phyloP scores from a whole-genome alignment of 2,888 invertebrate species.

The Microctonus brassicae region DNA sequence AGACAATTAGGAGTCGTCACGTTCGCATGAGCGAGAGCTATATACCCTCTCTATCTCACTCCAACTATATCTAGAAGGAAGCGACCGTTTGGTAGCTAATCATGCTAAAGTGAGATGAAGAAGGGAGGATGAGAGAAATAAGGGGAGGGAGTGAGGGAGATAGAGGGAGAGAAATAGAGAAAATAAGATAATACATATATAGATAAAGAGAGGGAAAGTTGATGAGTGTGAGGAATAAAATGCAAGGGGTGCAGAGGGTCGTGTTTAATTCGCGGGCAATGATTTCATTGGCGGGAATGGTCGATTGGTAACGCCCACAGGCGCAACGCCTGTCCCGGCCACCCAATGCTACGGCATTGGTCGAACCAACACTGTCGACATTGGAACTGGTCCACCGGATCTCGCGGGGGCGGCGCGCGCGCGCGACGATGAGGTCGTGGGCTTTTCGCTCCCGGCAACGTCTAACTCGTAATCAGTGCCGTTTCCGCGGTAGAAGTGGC shows the following conservation, averaged over 20 bases:
- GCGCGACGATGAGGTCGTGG: constrained; percentile 48
- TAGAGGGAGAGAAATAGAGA: neutral
- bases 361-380: constrained; percentile 46
- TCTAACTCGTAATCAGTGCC: constrained; percentile 68
- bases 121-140: constrained; percentile 7
- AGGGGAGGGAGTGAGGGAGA: constrained; percentile 21
- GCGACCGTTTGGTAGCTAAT: neutral
- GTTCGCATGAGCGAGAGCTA: constrained; percentile 52
- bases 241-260: constrained; percentile 37
- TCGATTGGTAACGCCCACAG: constrained; percentile 53
- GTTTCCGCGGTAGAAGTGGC: constrained; percentile 67
- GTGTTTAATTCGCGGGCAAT: constrained; percentile 15
- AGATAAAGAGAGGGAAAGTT: neutral
- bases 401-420: constrained; percentile 65
- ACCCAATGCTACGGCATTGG: constrained; percentile 57
- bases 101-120: neutral
- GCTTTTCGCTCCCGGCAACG: constrained; percentile 58
- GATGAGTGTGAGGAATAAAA: constrained; percentile 22
- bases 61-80: constrained; percentile 7
- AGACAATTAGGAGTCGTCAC: constrained; percentile 70
- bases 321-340: constrained; percentile 52
- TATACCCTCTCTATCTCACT: constrained; percentile 16
- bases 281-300: constrained; percentile 51
- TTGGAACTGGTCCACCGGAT: constrained; percentile 58
- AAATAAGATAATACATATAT: neutral